These are phyloP conservation scores for Enteromius trimaculatus DNA, from an alignment of 2,797 vertebrate genomes.

Conservation along the genomic window DNA sequence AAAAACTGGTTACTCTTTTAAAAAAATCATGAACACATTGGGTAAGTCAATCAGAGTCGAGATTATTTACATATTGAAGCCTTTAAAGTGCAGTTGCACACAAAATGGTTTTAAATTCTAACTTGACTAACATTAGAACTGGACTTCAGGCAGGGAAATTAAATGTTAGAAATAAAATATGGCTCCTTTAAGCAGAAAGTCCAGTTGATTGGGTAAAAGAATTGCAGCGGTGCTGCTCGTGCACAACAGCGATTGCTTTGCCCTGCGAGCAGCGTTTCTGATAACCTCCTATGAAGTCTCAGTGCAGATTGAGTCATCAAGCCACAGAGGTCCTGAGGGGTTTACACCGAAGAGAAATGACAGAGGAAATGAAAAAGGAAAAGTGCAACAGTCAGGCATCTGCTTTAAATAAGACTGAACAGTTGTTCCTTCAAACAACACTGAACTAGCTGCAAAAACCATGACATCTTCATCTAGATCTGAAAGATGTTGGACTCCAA, in stretches of 20 bases:
- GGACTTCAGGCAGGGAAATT: neutral
- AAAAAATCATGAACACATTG: neutral
- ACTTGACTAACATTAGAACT: neutral
- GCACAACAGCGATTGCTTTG: slow-evolving; percentile 11
- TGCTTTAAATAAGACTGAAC: slow-evolving; percentile 37
- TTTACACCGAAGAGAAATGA: slow-evolving; percentile 26
- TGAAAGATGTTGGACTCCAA: slow-evolving; percentile 28
- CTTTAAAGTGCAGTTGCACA: neutral
- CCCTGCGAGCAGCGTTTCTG: neutral
- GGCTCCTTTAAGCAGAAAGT: neutral
- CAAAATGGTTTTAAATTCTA: neutral
- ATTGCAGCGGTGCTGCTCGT: neutral
- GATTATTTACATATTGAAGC: neutral
- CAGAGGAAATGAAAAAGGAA: slow-evolving; percentile 46
- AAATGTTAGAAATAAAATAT: neutral
- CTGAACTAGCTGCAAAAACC: slow-evolving; percentile 30
- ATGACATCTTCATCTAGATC: slow-evolving; percentile 13
- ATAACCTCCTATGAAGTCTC: slow-evolving; percentile 25
- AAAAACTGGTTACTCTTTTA: neutral
- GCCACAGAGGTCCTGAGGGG: neutral
- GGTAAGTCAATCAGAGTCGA: neutral
- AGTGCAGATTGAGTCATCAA: slow-evolving; percentile 1
- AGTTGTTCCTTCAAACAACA: neutral
- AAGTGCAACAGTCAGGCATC: slow-evolving; percentile 39
- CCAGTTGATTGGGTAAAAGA: neutral